Evolutionary conservation across 1,140 invertebrate genomes (phyloP).

Genomic region (Platorchestia sp.): DNA sequence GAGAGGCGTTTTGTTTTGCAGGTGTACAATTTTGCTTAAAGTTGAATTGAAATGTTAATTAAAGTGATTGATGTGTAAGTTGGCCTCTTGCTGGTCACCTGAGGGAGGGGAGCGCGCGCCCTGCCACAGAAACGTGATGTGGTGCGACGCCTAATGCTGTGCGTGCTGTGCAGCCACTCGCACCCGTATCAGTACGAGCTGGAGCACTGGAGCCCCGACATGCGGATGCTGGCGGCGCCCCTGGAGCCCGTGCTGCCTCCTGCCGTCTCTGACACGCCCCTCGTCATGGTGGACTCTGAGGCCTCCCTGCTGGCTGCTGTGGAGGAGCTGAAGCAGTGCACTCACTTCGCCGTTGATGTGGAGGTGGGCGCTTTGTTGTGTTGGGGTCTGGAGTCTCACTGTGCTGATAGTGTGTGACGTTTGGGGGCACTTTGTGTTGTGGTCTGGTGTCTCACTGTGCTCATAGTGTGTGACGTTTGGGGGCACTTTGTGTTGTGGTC

Average conservation of each 20-base stretch:
- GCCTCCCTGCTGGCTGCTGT: conserved; percentile 79
- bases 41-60: no score
- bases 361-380: conserved; percentile 75
- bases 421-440: no score
- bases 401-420: not conserved
- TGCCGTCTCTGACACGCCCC: conserved; percentile 63
- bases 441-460: not conserved
- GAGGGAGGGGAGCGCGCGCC: no score
- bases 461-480: not conserved
- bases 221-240: conserved; percentile 64
- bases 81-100: no score
- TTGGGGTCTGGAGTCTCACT: not conserved
- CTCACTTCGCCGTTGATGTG: conserved; percentile 88
- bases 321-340: conserved; percentile 77
- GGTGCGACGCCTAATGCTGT: no score
- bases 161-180: conserved; percentile 74
- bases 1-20: no score
- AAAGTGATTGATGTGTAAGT: no score
- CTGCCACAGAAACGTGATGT: no score
- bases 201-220: conserved; percentile 72
- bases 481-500: not conserved
- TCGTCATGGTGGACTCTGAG: conserved; percentile 76
- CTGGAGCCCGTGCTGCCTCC: conserved; percentile 64
- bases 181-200: conserved; percentile 94
- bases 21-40: no score